These are phyloP conservation scores for Stratiomys singularior DNA, from an alignment of 2,888 invertebrate species.

Conservation along the genomic window DNA sequence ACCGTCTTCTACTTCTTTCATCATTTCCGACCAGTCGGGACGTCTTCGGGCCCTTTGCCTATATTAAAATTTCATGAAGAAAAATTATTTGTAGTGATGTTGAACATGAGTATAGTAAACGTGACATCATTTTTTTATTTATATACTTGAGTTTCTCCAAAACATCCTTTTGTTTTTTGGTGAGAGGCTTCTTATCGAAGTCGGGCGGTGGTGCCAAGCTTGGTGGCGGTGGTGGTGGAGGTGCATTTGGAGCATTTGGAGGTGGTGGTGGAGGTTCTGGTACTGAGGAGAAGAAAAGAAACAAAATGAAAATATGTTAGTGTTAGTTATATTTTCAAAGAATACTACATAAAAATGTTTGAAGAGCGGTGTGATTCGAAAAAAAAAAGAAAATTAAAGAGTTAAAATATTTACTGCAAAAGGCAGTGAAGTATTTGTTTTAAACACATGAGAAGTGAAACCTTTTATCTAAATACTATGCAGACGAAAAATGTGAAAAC, in stretches of 20 bases:
- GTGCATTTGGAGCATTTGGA: slow-evolving; percentile 64
- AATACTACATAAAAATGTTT: background rate
- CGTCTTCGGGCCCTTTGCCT: slow-evolving; percentile 79
- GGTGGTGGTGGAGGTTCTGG: slow-evolving; percentile 63
- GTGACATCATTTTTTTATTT: slow-evolving; percentile 49
- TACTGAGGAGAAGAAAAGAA: slow-evolving; percentile 58
- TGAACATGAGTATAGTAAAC: background rate
- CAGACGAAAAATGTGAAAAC: no score
- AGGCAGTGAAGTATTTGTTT: no score
- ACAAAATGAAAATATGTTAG: background rate
- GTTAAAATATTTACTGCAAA: no score
- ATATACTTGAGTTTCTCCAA: slow-evolving; percentile 75
- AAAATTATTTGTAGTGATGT: slow-evolving; percentile 6
- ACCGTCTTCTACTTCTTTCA: slow-evolving; percentile 90
- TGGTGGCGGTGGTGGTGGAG: slow-evolving; percentile 80
- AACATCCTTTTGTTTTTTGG: slow-evolving; percentile 72
- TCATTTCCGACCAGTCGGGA: slow-evolving; percentile 90
- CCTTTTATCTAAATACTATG: no score
- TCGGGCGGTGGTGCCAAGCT: slow-evolving; percentile 71
- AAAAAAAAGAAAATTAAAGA: no score
- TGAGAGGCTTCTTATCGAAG: slow-evolving; percentile 71
- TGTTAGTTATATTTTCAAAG: background rate
- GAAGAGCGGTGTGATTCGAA: no score
- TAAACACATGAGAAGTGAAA: no score
- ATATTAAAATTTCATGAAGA: slow-evolving; percentile 42